Percentiles rank a stretch among this genome's conserved stretches.
These are phyloP conservation scores for Tupiocoris notatus DNA, from an alignment of 2,888 invertebrate genomes.

Conservation along the genomic window DNA sequence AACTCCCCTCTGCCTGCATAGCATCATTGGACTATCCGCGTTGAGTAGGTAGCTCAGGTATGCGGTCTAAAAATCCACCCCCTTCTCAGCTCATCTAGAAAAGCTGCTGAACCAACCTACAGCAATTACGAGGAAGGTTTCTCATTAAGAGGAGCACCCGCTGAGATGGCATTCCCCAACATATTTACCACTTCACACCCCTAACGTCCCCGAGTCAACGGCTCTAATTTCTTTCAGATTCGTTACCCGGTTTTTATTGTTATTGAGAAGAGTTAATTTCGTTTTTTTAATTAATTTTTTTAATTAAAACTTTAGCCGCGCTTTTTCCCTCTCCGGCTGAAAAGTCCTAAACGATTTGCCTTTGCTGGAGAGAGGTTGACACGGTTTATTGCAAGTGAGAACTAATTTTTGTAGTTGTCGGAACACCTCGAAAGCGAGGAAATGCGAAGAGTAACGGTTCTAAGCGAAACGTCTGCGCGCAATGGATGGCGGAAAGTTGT, in stretches of 20 bases:
- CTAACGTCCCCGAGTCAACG: constrained; percentile 3
- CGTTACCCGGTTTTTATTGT: constrained; percentile 42
- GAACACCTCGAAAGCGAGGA: too few species aligned
- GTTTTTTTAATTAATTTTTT: constrained; percentile 40
- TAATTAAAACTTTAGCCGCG: constrained; percentile 37
- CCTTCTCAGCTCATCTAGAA: background rate
- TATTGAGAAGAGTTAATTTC: constrained; percentile 43
- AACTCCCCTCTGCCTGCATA: constrained; percentile 19
- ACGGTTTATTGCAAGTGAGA: constrained; percentile 37
- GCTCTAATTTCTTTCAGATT: constrained; percentile 42
- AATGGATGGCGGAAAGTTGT: too few species aligned
- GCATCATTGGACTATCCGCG: constrained; percentile 21
- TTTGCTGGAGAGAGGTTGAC: background rate
- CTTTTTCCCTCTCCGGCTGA: background rate
- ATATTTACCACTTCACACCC: constrained; percentile 40
- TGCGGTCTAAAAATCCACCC: constrained; percentile 40
- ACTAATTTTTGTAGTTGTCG: constrained; percentile 9
- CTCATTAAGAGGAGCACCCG: constrained; percentile 35
- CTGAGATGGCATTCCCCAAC: constrained; percentile 41
- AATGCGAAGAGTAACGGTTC: too few species aligned
- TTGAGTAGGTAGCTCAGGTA: constrained; percentile 1
- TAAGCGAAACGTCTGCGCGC: too few species aligned
- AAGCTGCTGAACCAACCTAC: constrained; percentile 16
- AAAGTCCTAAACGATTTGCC: background rate
- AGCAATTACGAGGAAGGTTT: constrained; percentile 36